Conservation (phyloP, 2,113 vertebrate genomes). For the Oreochromis aureus region DNA sequence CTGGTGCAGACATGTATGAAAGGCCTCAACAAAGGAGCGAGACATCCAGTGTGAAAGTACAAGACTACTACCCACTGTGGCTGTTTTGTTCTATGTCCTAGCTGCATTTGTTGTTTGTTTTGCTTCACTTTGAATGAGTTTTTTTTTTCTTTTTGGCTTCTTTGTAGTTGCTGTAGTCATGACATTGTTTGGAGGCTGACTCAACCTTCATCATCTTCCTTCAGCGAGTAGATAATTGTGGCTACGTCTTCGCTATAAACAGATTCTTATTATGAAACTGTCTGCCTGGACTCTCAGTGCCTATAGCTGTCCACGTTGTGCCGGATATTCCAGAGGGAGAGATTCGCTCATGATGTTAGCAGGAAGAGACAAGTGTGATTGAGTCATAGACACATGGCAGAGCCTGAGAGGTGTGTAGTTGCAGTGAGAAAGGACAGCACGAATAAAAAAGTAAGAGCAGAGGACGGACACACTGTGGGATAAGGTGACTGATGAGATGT, state of each 20-base stretch:
- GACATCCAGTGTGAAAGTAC: background rate
- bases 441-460: background rate
- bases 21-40: background rate
- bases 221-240: background rate
- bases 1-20: background rate
- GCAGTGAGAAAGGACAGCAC: background rate
- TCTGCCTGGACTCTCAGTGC: background rate
- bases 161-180: background rate
- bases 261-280: background rate
- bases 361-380: constrained; percentile 50
- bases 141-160: background rate
- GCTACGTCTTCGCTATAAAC: background rate
- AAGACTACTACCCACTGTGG: background rate
- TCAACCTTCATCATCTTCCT: constrained; percentile 3
- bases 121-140: background rate
- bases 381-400: constrained; percentile 25
- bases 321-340: background rate
- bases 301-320: background rate
- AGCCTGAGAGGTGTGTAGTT: background rate
- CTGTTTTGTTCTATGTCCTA: background rate
- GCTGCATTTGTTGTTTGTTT: background rate
- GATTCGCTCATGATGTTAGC: constrained; percentile 22
- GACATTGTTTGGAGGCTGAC: background rate
- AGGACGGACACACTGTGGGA: background rate
- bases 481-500: constrained; percentile 7